Conservation (phyloP, 2,113 vertebrate genomes). For the Loxodonta africana region DNA sequence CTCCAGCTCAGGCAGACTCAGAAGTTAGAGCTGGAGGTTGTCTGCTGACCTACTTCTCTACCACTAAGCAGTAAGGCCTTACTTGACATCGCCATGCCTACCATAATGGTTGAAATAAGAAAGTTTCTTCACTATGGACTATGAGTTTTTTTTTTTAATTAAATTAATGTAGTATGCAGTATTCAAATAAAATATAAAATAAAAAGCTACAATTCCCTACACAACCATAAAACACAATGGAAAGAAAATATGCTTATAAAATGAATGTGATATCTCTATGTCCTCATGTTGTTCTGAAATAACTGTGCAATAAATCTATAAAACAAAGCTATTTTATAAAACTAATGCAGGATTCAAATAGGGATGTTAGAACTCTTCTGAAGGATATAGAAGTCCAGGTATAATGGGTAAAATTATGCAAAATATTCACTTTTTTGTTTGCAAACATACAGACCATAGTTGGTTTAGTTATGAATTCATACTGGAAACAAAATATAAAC, state of each 20-base stretch:
- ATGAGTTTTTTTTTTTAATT: neutral
- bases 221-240: conserved; percentile 52
- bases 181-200: conserved; percentile 46
- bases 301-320: conserved; percentile 73
- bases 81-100: neutral
- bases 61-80: neutral
- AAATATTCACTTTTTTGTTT: conserved; percentile 60
- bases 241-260: conserved; percentile 53
- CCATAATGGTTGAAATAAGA: neutral
- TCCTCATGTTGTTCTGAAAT: conserved; percentile 70
- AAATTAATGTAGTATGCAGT: conserved; percentile 37
- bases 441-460: conserved; percentile 36
- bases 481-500: conserved; percentile 47
- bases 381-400: conserved; percentile 62
- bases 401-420: conserved; percentile 67
- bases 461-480: conserved; percentile 62
- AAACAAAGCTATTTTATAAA: conserved; percentile 60
- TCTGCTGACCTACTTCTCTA: neutral
- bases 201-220: neutral
- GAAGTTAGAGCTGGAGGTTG: neutral
- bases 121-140: neutral
- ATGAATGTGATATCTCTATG: conserved; percentile 49
- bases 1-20: neutral
- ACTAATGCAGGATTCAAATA: conserved; percentile 68
- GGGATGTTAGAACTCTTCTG: conserved; percentile 50